These are phyloP conservation scores for Protophormia terraenovae DNA, from an alignment of 2,888 invertebrate species.

Conservation along the genomic window DNA sequence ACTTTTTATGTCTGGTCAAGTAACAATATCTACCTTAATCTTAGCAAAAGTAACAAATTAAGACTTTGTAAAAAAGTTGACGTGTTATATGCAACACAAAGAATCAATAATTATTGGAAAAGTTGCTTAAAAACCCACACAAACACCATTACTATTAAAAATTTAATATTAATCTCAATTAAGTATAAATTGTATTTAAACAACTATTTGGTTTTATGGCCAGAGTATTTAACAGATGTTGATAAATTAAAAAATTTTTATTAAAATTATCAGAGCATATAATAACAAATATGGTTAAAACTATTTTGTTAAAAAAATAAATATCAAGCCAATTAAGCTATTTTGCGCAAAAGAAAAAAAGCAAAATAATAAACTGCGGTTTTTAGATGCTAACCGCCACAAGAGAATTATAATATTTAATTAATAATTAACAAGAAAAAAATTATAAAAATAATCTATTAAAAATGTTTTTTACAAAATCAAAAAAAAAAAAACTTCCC, in stretches of 20 bases:
- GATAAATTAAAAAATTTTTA: not conserved
- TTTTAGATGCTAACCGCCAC: not conserved
- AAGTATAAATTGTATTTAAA: not conserved
- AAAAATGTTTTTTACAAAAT: not conserved
- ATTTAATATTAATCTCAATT: not conserved
- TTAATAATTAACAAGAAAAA: not conserved
- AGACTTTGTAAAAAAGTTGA: too few species aligned
- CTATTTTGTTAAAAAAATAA: not conserved
- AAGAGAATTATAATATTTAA: not conserved
- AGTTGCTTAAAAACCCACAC: too few species aligned
- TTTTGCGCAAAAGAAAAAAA: not conserved
- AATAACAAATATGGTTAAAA: not conserved
- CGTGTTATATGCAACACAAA: too few species aligned
- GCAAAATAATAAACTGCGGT: slow-evolving; percentile 29
- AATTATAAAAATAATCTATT: not conserved
- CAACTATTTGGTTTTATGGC: slow-evolving; percentile 17
- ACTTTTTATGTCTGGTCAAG: too few species aligned
- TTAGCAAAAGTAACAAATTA: too few species aligned
- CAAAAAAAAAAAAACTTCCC: not conserved
- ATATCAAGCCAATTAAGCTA: not conserved
- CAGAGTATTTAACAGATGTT: not conserved
- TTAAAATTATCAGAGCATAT: slow-evolving; percentile 14
- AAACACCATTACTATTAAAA: not conserved
- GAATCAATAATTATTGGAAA: not conserved
- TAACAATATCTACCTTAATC: too few species aligned